Evolutionary conservation across 2,797 vertebrate genomes (phyloP), one percentile per base, ranked within the genome.

Genomic region (Aeoliscus strigatus): DNA sequence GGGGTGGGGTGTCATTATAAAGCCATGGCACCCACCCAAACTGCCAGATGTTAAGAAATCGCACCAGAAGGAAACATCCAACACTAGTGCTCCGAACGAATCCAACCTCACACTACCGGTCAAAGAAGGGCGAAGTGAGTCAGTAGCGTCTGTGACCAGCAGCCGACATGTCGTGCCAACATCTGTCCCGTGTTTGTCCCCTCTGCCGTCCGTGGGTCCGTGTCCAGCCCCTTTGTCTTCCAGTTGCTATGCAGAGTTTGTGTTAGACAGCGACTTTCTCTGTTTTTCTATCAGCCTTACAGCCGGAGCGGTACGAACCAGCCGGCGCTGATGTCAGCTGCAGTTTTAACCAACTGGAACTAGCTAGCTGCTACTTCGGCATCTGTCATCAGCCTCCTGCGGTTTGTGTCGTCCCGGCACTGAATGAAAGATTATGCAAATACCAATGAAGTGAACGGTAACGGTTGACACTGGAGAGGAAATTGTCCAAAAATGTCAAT

Each of bases 401-500:
- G 67, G 75, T 83, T 81, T 84, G 43, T 80, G 77, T 85, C 75
- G 55, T 84, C 50, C 79, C 82, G 66, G 83, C 64, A 70, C 46
- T 42, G 68, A 82, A 83, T 74, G 75, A 91, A 92, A 91, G 88
- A 90, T 87, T 92, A 93, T 94, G 88, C 89, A 90, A 91, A 86
- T 84, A 77, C 69, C 68, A 83, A 78, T 77, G 60, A 83, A 72
- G 90, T 83, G 88, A 92, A 92, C 87, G 82, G 88, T 89, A 89
- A 86, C 82, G 92, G 93, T 91, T 91, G 89, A 94, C 91, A 92
- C 92, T 95, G 93, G 93, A 93, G 92, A 93, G 91, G 87, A 92
- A 93, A 86, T 79, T 86, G 83, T 88, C 88, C 87, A 89, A 89
- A 89, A 81, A 82, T 18, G 57, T 73, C 72, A 89, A 88, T 87